phyloP scores from a whole-genome alignment of 2,797 vertebrate species.

The Sebastiscus albofasciatus region DNA sequence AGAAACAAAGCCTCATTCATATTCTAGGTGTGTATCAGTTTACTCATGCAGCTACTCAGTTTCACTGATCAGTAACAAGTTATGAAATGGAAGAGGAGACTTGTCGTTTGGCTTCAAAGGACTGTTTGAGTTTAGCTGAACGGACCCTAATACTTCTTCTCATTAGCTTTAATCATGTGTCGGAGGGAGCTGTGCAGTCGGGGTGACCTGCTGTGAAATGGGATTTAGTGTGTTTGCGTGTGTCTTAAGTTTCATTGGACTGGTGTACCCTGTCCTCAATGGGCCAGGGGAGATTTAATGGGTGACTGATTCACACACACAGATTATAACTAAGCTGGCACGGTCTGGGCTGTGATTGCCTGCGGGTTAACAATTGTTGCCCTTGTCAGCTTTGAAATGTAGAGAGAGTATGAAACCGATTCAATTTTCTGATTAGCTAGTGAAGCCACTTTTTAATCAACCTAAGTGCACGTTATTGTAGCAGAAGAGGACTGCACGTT shows the following conservation, averaged over 20 bases:
- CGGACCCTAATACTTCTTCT: conserved; percentile 28
- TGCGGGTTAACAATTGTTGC: conserved; percentile 22
- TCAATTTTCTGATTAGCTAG: conserved; percentile 2
- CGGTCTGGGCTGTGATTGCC: not conserved
- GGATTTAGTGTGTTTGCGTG: conserved; percentile 23
- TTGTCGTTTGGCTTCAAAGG: conserved; percentile 1
- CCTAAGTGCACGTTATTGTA: not conserved
- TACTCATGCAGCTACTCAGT: conserved; percentile 14
- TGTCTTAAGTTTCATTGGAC: conserved; percentile 6
- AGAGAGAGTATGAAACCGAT: not conserved
- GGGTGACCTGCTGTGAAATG: conserved; percentile 62
- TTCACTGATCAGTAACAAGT: conserved; percentile 16
- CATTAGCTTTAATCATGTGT: conserved; percentile 50
- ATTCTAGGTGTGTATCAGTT: not conserved
- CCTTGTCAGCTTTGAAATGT: conserved; percentile 16
- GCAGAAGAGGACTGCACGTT: not conserved
- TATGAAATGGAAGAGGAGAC: conserved; percentile 26
- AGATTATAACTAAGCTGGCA: conserved; percentile 20
- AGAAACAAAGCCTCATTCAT: not conserved
- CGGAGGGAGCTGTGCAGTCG: conserved; percentile 17
- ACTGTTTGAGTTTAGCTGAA: conserved; percentile 21
- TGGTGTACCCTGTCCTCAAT: not conserved
- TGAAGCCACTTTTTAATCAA: not conserved
- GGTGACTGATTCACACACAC: conserved; percentile 25
- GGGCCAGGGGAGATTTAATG: conserved; percentile 40